Evolutionary conservation across 2,113 vertebrate species (phyloP).

Genomic region (Cromileptes altivelis): DNA sequence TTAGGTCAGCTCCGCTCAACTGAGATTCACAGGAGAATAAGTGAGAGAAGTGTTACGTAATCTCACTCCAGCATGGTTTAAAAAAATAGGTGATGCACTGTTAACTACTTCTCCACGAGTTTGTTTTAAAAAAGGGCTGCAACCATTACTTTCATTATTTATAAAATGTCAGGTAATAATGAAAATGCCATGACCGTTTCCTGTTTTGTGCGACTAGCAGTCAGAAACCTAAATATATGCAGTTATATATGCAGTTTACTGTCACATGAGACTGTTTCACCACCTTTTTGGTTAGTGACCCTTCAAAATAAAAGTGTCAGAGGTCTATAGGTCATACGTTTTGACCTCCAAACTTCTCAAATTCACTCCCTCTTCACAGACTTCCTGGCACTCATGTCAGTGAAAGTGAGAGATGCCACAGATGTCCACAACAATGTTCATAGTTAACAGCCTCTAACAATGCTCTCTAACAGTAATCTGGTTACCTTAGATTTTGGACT

Average conservation of each 20-base stretch:
- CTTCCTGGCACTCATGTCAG: slow-evolving; percentile 97
- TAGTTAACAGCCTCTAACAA: too few species aligned
- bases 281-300: neutral
- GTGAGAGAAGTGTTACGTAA: slow-evolving; percentile 26
- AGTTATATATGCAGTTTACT: neutral
- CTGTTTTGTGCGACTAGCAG: neutral
- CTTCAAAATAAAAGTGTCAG: neutral
- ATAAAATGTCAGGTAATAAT: neutral
- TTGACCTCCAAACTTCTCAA: neutral
- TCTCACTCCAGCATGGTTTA: neutral
- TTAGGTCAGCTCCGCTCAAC: slow-evolving; percentile 20
- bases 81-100: neutral
- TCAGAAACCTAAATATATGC: neutral
- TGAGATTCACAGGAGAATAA: slow-evolving; percentile 34
- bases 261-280: neutral
- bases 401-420: slow-evolving; percentile 89
- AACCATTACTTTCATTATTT: too few species aligned
- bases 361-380: slow-evolving; percentile 93
- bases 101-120: neutral
- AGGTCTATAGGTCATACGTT: neutral
- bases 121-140: neutral
- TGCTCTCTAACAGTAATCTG: too few species aligned
- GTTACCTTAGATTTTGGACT: too few species aligned
- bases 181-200: neutral
- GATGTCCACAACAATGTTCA: neutral